Conservation (phyloP, 1,140 invertebrate species). For the Eciton burchellii region DNA sequence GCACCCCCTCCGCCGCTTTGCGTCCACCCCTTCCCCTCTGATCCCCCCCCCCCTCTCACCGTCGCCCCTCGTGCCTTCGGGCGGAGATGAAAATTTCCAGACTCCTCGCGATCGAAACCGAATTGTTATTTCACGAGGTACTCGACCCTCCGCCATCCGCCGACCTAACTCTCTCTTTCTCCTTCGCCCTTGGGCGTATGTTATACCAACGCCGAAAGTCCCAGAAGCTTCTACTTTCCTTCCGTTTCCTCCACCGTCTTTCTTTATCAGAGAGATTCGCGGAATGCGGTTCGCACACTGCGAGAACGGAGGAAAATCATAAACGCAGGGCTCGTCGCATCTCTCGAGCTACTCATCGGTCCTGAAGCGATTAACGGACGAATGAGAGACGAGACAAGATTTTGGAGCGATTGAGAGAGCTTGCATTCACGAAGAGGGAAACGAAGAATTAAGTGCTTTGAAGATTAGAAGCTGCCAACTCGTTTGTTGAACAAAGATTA, state of each 20-base stretch:
- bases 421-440: background rate
- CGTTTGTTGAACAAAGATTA: too few relatives aligned
- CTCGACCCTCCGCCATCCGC: constrained; percentile 63
- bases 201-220: constrained; percentile 59
- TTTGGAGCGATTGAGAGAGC: background rate
- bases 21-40: too few relatives aligned
- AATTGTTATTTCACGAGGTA: constrained; percentile 78
- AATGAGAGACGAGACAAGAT: background rate
- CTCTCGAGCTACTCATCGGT: background rate
- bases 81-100: constrained; percentile 77
- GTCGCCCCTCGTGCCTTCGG: constrained; percentile 65
- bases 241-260: constrained; percentile 8
- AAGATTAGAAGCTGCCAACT: background rate
- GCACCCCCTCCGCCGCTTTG: constrained; percentile 54
- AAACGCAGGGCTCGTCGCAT: background rate
- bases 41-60: constrained; percentile 41
- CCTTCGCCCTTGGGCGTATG: constrained; percentile 69
- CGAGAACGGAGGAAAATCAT: constrained; percentile 2
- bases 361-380: constrained; percentile 11
- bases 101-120: constrained; percentile 76
- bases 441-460: background rate
- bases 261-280: constrained; percentile 31
- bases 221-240: constrained; percentile 43
- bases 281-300: background rate
- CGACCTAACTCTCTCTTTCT: constrained; percentile 68